phyloP scores from a whole-genome alignment of 2,888 invertebrate species.

The Catocala sponsa region DNA sequence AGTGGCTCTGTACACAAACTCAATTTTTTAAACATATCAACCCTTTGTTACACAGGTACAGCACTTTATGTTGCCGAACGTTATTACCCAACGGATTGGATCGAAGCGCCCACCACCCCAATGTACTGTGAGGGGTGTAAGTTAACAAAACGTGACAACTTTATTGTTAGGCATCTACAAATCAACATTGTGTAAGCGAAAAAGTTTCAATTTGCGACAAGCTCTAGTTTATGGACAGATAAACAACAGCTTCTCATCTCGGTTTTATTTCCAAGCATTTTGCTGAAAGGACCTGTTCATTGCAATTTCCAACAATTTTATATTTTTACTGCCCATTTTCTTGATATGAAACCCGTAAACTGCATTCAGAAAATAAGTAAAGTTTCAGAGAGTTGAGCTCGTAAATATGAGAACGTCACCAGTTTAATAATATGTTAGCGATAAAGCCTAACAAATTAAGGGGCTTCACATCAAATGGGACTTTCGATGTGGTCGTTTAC shows the following conservation, averaged over 20 bases:
- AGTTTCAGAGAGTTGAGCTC: conserved; percentile 30
- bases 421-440: conserved; percentile 27
- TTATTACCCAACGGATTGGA: too few relatives aligned
- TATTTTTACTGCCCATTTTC: conserved; percentile 34
- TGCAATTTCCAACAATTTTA: conserved; percentile 30
- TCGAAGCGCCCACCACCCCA: conserved; percentile 1
- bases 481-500: background rate
- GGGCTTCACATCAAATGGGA: conserved; percentile 5
- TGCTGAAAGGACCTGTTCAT: conserved; percentile 16
- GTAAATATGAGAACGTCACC: conserved; percentile 28
- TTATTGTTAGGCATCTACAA: conserved; percentile 18
- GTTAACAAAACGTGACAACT: conserved; percentile 19
- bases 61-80: too few relatives aligned
- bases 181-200: conserved; percentile 32
- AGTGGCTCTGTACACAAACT: too few relatives aligned
- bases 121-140: conserved; percentile 11
- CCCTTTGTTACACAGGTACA: too few relatives aligned
- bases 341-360: conserved; percentile 30
- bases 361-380: conserved; percentile 33
- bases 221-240: conserved; percentile 24
- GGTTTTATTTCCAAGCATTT: conserved; percentile 24
- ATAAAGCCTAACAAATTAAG: conserved; percentile 7
- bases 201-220: conserved; percentile 28
- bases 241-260: conserved; percentile 35
- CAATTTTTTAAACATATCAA: too few relatives aligned